Conservation (phyloP, 2,888 invertebrate genomes). For the Artemia sp. region DNA sequence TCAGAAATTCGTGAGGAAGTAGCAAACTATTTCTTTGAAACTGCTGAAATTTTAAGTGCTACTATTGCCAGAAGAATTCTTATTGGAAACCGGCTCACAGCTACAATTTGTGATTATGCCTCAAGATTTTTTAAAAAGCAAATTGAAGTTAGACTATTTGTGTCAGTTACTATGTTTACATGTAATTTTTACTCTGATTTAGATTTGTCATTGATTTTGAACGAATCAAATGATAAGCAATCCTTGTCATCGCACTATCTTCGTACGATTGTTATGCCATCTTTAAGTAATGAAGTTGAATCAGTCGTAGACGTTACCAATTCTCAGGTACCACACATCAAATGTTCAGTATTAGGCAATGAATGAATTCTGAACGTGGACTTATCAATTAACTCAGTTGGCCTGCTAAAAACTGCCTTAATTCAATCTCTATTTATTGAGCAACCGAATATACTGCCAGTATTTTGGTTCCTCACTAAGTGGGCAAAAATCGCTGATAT, state of each 20-base stretch:
- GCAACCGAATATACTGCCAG: neutral
- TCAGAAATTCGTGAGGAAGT: neutral
- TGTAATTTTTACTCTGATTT: constrained; percentile 15
- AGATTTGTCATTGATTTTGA: neutral
- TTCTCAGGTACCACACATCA: neutral
- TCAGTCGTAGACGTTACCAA: neutral
- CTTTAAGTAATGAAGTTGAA: constrained; percentile 13
- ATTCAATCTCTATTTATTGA: neutral
- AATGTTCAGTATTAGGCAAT: neutral
- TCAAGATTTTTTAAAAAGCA: neutral
- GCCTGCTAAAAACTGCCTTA: constrained; percentile 1
- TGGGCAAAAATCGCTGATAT: constrained; percentile 14
- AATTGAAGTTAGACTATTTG: neutral
- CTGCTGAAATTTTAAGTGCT: neutral
- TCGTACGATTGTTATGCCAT: neutral
- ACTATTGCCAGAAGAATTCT: neutral
- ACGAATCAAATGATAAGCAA: neutral
- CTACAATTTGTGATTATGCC: neutral
- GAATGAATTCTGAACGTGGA: constrained; percentile 5
- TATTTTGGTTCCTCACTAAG: constrained; percentile 8
- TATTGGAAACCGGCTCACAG: neutral
- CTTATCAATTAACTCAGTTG: neutral
- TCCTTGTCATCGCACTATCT: neutral
- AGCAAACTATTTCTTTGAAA: neutral
- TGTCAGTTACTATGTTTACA: constrained; percentile 13